Evolutionary conservation across 2,888 invertebrate species (phyloP).

Genomic region (Eubasilissa splendida): DNA sequence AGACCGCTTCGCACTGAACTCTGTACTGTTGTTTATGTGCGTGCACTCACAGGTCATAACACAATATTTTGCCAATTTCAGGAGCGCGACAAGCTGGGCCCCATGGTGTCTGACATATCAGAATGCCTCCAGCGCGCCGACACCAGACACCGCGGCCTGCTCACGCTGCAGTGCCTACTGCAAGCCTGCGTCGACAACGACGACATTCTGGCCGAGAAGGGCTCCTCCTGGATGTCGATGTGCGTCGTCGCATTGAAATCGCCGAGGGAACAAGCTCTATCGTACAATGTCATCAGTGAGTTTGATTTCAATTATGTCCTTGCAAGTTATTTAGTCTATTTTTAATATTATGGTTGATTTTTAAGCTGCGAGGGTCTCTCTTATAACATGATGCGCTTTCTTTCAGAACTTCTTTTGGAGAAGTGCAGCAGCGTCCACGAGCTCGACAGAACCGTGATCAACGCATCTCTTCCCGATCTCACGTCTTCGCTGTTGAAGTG

Average conservation of each 20-base stretch:
- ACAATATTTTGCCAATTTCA: background rate
- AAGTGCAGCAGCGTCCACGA: slow-evolving; percentile 61
- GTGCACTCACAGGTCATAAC: too few species aligned
- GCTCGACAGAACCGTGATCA: slow-evolving; percentile 60
- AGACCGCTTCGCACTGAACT: too few species aligned
- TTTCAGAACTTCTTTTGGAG: slow-evolving; percentile 59
- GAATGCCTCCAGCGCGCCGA: slow-evolving; percentile 38
- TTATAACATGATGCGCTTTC: too few species aligned
- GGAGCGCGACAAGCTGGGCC: slow-evolving; percentile 35
- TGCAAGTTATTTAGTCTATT: too few species aligned
- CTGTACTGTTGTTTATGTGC: too few species aligned
- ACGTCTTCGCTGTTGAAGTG: slow-evolving; percentile 59
- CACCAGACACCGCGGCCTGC: slow-evolving; percentile 46
- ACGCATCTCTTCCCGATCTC: slow-evolving; percentile 60
- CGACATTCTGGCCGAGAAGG: slow-evolving; percentile 43
- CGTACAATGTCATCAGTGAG: slow-evolving; percentile 59
- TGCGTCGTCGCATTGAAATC: slow-evolving; percentile 60
- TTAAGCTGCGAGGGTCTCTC: too few species aligned
- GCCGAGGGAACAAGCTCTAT: slow-evolving; percentile 53
- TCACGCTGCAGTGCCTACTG: slow-evolving; percentile 45
- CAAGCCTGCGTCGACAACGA: slow-evolving; percentile 20
- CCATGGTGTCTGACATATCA: slow-evolving; percentile 42
- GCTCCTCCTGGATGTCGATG: slow-evolving; percentile 44
- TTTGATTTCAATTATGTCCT: background rate
- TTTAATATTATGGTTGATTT: too few species aligned